These are phyloP conservation scores for Luscinia megarhynchos DNA, from an alignment of 2,797 vertebrate species.

Conservation along the genomic window DNA sequence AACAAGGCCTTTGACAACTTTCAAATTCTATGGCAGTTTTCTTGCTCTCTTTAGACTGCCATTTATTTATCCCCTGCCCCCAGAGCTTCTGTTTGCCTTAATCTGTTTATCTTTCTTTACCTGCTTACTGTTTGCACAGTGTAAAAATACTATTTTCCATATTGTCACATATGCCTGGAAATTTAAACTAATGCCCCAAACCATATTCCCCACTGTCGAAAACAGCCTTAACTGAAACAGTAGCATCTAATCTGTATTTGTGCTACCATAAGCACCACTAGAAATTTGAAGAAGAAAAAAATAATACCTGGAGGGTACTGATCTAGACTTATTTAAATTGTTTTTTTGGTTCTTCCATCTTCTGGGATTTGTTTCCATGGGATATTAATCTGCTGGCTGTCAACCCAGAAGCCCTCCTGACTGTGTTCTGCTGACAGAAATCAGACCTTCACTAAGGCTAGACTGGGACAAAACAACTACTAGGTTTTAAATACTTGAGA, in stretches of 20 bases:
- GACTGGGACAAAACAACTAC: background rate
- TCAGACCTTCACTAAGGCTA: background rate
- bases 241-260: background rate
- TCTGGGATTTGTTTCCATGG: background rate
- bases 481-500: background rate
- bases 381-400: background rate
- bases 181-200: background rate
- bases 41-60: background rate
- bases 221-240: background rate
- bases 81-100: background rate
- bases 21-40: background rate
- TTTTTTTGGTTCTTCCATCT: background rate
- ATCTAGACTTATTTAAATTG: background rate
- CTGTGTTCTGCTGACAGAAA: background rate
- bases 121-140: background rate
- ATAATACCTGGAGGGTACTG: background rate
- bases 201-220: background rate
- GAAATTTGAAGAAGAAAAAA: background rate
- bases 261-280: background rate
- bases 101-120: background rate
- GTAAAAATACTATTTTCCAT: background rate
- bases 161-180: background rate
- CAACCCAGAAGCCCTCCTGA: background rate
- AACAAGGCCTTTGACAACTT: background rate
- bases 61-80: background rate